Base-by-base conservation (phyloP, 2,888 invertebrate genomes). In the Tortrix viridana region DNA sequence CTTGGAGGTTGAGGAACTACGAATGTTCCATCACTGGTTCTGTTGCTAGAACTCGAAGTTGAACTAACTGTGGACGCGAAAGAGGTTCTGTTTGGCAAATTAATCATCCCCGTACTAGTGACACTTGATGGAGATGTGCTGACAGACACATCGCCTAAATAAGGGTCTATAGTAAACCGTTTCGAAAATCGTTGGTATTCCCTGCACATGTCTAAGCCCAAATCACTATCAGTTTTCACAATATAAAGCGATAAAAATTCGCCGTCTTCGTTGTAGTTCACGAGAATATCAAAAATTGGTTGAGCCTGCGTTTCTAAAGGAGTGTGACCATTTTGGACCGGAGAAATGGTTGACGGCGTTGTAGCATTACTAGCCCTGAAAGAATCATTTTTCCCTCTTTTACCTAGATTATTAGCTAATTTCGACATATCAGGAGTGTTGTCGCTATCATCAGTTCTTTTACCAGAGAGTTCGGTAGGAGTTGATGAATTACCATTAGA, bases 171-270 rank as follows among this genome's bases (percentile, higher is more conserved):
- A 0, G 90, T 87, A 64, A 89, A 89, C 49, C 90, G 74, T 71
- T 91, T 92, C 0, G 92, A 92, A 69, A 92, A 77, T 68, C 91
- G 85, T 73, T 92, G 92, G 73, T 88, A 92, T 69, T 92, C 92
- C 54, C 82, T 84, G 66, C 87, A 89, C 81, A 92, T 90, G 49
- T 93, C 92, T 80, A 85, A 80, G 0, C 92, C 92, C 0, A 91
- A 44, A 69, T 92, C 92, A 55, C 82, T 89, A 61, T 92, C 92
- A 3, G 89, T 92, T 70, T 88, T 79, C 0, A 92, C 89, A 6
- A 92, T 81, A 48, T 89, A 89, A 0, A 92, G 68, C 0, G 92
- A 92, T 0, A 92, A 66, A 64, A 93, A 90, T 57, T 92, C 92
- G 56, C 88, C 84, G 37, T 92, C 91, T 60, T 93, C 92, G 61